Evolutionary conservation across 2,888 invertebrate species (phyloP).

Genomic region (Drosophila nr. perissopoda): DNA sequence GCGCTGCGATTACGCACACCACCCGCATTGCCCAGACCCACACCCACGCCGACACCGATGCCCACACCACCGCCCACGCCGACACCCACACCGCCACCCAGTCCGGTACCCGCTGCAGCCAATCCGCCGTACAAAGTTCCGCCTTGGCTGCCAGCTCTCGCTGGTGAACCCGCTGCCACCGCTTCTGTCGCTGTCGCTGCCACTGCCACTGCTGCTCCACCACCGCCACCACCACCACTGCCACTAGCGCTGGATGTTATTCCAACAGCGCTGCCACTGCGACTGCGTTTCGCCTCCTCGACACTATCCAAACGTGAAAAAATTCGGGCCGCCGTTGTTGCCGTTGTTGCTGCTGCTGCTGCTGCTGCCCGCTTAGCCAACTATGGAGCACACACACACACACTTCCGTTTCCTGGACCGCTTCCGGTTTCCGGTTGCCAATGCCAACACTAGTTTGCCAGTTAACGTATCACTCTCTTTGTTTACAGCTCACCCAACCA

Average conservation of each 20-base stretch:
- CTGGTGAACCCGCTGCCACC: constrained; percentile 74
- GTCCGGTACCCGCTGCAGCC: constrained; percentile 15
- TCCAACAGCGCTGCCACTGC: constrained; percentile 82
- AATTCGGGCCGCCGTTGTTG: constrained; percentile 83
- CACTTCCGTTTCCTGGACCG: constrained; percentile 32
- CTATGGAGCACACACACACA: constrained; percentile 28
- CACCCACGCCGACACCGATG: constrained; percentile 35
- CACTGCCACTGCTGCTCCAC: constrained; percentile 61
- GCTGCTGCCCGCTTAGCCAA: constrained; percentile 49
- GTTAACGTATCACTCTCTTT: constrained; percentile 13
- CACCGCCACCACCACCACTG: constrained; percentile 9
- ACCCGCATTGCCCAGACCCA: constrained; percentile 47
- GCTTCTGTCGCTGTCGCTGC: constrained; percentile 63
- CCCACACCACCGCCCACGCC: constrained; percentile 33
- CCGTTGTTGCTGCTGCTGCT: constrained; percentile 73
- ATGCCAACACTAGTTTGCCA: constrained; percentile 22
- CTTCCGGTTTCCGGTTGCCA: constrained; percentile 18
- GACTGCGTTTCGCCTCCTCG: constrained; percentile 82
- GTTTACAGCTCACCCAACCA: constrained; percentile 5
- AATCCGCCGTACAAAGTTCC: constrained; percentile 38
- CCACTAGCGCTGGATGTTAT: constrained; percentile 67
- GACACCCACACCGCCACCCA: constrained; percentile 32
- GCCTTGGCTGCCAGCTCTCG: constrained; percentile 72
- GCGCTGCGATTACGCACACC: constrained; percentile 68
- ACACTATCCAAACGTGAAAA: constrained; percentile 84